Conservation (phyloP, 2,888 invertebrate species). For the Pyrocoelia pectoralis region DNA sequence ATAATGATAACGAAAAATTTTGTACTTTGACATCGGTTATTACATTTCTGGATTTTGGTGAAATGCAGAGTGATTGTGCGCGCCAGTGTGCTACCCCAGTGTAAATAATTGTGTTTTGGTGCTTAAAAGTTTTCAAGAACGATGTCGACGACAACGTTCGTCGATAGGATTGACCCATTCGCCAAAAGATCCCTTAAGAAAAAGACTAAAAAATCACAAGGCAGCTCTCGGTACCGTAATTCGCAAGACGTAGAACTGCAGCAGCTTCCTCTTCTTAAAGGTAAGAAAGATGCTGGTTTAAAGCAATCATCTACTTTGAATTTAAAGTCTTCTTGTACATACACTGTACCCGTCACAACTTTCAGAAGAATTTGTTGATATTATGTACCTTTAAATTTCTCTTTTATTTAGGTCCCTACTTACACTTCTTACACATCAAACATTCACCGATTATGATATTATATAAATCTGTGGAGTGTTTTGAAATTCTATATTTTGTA, state of each 20-base stretch:
- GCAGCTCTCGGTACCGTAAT: constrained; percentile 97
- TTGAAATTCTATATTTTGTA: constrained; percentile 30
- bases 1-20: constrained; percentile 53
- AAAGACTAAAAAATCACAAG: constrained; percentile 98
- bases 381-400: too few species aligned
- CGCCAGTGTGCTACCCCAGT: constrained; percentile 47
- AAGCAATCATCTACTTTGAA: background rate
- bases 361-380: too few species aligned
- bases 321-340: too few species aligned
- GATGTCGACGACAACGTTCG: constrained; percentile 90
- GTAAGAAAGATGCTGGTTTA: constrained; percentile 65
- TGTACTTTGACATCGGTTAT: constrained; percentile 53
- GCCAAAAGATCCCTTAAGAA: constrained; percentile 97
- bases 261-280: constrained; percentile 96
- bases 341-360: background rate
- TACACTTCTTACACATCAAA: too few species aligned
- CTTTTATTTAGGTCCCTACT: background rate
- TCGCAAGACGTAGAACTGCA: constrained; percentile 98
- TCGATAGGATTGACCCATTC: constrained; percentile 99
- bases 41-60: constrained; percentile 43
- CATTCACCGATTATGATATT: constrained; percentile 19
- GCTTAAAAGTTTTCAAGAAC: constrained; percentile 24
- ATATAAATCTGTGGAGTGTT: constrained; percentile 25
- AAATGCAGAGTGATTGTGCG: constrained; percentile 52
- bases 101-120: constrained; percentile 40